phyloP scores from a whole-genome alignment of 2,113 vertebrate species.

The Pterocles burchelli region DNA sequence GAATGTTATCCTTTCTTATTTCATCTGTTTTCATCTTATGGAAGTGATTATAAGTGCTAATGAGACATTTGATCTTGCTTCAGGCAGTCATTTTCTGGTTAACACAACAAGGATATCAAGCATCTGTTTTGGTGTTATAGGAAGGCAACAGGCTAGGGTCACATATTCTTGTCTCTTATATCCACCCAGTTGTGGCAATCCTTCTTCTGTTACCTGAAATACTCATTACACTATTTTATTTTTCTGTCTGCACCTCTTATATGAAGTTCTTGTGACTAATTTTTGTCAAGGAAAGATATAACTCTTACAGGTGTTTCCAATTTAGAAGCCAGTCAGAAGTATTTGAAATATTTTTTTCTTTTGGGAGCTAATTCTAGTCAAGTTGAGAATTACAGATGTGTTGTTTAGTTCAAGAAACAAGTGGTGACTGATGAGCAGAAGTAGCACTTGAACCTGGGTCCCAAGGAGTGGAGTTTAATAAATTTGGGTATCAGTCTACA shows the following conservation, averaged over 20 bases:
- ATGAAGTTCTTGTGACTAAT: constrained; percentile 47
- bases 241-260: constrained; percentile 52
- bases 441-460: constrained; percentile 66
- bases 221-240: constrained; percentile 30
- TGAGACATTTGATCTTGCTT: constrained; percentile 61
- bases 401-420: constrained; percentile 67
- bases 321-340: constrained; percentile 64
- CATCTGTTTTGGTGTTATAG: constrained; percentile 11
- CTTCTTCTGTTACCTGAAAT: constrained; percentile 51
- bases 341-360: constrained; percentile 47
- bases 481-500: constrained; percentile 55
- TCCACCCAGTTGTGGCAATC: background rate
- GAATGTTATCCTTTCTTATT: constrained; percentile 39
- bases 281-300: constrained; percentile 69
- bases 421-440: constrained; percentile 74
- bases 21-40: constrained; percentile 63
- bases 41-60: constrained; percentile 63
- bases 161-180: background rate
- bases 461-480: constrained; percentile 53
- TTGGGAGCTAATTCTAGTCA: constrained; percentile 69
- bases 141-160: background rate
- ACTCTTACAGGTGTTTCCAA: constrained; percentile 75
- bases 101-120: constrained; percentile 4
- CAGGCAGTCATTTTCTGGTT: constrained; percentile 55
- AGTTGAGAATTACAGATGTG: constrained; percentile 61